These are phyloP conservation scores for Masnerella sp. DNA, from an alignment of 2,888 invertebrate species.

Conservation along the genomic window DNA sequence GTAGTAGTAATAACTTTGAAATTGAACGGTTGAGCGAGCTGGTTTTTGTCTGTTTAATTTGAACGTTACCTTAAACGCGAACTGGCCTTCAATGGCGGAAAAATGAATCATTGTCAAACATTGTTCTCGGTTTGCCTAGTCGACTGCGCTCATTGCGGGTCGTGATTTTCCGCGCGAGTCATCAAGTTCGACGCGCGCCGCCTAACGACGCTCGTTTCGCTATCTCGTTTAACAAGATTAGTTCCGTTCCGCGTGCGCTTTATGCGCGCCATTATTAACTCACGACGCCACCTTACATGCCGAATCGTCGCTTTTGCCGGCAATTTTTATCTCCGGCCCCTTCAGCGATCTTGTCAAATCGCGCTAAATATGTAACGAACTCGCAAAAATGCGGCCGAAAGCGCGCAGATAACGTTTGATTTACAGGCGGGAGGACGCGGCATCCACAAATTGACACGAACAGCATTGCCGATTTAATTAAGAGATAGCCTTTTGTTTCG, in stretches of 20 bases:
- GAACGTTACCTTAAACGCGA: background rate
- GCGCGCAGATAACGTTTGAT: conserved; percentile 30
- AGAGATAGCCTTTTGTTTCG: conserved; percentile 41
- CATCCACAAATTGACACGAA: conserved; percentile 36
- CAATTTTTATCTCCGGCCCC: too few relatives aligned
- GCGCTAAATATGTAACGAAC: conserved; percentile 33
- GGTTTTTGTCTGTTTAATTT: too few relatives aligned
- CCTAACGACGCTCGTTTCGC: conserved; percentile 21
- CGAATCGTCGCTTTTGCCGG: conserved; percentile 6
- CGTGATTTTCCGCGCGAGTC: conserved; percentile 31
- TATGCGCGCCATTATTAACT: conserved; percentile 16
- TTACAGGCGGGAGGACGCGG: conserved; percentile 5
- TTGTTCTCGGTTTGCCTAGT: background rate
- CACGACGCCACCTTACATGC: background rate
- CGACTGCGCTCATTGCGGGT: conserved; percentile 2
- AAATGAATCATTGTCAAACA: background rate
- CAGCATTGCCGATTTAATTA: conserved; percentile 47
- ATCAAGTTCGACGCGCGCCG: conserved; percentile 8
- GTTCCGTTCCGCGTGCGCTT: conserved; percentile 28
- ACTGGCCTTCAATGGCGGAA: conserved; percentile 1
- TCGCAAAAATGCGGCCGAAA: conserved; percentile 18
- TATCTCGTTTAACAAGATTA: conserved; percentile 31
- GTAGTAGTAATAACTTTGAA: too few relatives aligned
- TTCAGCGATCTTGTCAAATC: conserved; percentile 7
- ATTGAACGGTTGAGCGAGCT: too few relatives aligned